A percentile compares a stretch with the other conserved stretches of the same genome.
Evolutionary conservation across 1,140 invertebrate species (phyloP).

Genomic region (Leptinotarsa undecemlineata): DNA sequence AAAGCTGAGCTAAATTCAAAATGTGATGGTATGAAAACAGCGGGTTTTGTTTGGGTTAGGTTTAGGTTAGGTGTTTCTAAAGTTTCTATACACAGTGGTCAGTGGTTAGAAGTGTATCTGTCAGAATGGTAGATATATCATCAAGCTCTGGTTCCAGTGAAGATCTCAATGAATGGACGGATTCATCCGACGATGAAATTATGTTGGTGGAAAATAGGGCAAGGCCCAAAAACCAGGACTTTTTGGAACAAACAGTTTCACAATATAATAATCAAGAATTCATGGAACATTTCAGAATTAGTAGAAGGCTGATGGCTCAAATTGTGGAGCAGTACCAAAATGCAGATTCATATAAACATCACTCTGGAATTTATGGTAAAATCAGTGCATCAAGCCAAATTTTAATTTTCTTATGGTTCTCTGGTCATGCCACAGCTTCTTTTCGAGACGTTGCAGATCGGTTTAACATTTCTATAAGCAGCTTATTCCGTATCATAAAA

Average conservation of each 20-base stretch:
- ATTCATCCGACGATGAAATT: neutral
- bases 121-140: no score
- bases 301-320: neutral
- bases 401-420: neutral
- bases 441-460: constrained; percentile 5
- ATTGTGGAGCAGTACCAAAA: neutral
- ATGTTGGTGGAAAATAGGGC: neutral
- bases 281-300: constrained; percentile 12
- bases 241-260: neutral
- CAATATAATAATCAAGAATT: neutral
- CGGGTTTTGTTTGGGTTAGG: no score
- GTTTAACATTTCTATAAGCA: constrained; percentile 4
- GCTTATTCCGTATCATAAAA: neutral
- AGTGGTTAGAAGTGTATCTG: no score
- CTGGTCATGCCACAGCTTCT: neutral
- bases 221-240: constrained; percentile 2
- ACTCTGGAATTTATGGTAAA: neutral
- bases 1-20: no score
- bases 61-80: no score
- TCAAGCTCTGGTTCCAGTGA: no score
- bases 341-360: neutral
- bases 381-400: neutral
- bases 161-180: no score
- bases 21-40: no score
- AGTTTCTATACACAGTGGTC: no score